Conservation (phyloP, 2,888 invertebrate species). For the Augochlorella aurata region DNA sequence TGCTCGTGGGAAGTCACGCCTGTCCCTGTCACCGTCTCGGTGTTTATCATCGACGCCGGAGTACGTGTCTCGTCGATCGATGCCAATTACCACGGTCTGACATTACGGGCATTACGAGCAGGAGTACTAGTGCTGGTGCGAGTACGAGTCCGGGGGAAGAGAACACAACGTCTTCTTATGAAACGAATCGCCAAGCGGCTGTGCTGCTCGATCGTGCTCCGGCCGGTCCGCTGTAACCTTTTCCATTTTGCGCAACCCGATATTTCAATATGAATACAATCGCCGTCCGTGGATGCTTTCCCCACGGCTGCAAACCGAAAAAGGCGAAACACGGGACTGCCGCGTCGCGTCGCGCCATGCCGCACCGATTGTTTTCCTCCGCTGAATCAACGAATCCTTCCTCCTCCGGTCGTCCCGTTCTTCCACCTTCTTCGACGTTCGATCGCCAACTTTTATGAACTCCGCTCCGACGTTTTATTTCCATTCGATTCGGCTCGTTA, state of each 20-base stretch:
- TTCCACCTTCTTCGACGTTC: not conserved
- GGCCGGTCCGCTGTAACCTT: slow-evolving; percentile 58
- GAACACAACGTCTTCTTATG: slow-evolving; percentile 47
- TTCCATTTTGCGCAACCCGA: slow-evolving; percentile 64
- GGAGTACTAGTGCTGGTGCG: not conserved
- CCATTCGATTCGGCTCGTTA: too few relatives aligned
- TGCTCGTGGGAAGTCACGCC: not conserved
- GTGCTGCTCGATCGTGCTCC: slow-evolving; percentile 41
- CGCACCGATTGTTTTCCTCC: not conserved
- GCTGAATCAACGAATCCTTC: not conserved
- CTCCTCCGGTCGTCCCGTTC: not conserved
- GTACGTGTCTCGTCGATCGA: not conserved
- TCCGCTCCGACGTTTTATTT: too few relatives aligned
- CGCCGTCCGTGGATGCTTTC: slow-evolving; percentile 54
- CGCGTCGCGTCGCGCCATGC: too few relatives aligned
- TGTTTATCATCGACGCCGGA: not conserved
- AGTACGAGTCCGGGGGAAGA: not conserved
- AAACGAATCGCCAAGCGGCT: slow-evolving; percentile 39
- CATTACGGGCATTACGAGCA: slow-evolving; percentile 17
- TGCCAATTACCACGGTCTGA: slow-evolving; percentile 23
- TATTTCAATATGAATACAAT: slow-evolving; percentile 63
- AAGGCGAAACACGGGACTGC: slow-evolving; percentile 21
- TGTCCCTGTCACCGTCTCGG: not conserved
- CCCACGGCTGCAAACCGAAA: slow-evolving; percentile 36
- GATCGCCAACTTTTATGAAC: not conserved